Percentiles rank a stretch among this genome's conserved stretches.
Evolutionary conservation across 2,113 vertebrate genomes (phyloP).

Genomic region (Noturus placidus): DNA sequence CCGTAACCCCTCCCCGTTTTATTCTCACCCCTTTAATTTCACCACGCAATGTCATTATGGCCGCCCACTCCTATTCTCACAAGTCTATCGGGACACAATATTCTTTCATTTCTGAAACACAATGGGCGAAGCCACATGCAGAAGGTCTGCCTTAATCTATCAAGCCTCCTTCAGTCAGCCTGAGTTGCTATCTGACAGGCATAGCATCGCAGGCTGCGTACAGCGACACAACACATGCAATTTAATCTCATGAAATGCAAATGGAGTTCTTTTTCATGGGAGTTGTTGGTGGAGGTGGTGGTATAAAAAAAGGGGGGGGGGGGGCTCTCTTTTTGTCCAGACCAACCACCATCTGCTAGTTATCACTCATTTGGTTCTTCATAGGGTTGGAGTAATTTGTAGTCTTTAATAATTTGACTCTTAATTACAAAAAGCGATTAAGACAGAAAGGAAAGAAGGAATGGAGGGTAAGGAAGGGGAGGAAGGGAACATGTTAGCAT

Average conservation of each 20-base stretch:
- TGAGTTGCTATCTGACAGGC: slow-evolving; percentile 76
- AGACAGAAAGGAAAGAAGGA: slow-evolving; percentile 25
- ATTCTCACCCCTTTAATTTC: slow-evolving; percentile 40
- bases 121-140: slow-evolving; percentile 78
- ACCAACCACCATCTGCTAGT: slow-evolving; percentile 87
- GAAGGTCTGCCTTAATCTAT: slow-evolving; percentile 91
- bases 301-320: not conserved
- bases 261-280: slow-evolving; percentile 74
- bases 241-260: slow-evolving; percentile 98
- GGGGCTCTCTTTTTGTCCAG: slow-evolving; percentile 59
- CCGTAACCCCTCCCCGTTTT: slow-evolving; percentile 52
- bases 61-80: slow-evolving; percentile 46
- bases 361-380: slow-evolving; percentile 72
- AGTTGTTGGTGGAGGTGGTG: not conserved
- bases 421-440: slow-evolving; percentile 59
- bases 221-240: slow-evolving; percentile 78
- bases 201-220: slow-evolving; percentile 65
- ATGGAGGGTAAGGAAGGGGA: slow-evolving; percentile 23
- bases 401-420: slow-evolving; percentile 81
- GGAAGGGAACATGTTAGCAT: slow-evolving; percentile 51
- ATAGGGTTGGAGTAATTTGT: slow-evolving; percentile 83
- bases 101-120: slow-evolving; percentile 78
- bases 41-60: slow-evolving; percentile 50
- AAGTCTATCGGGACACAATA: slow-evolving; percentile 76
- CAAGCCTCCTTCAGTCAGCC: slow-evolving; percentile 75